Conservation (phyloP, 2,113 vertebrate genomes). For the Otus sunia region DNA sequence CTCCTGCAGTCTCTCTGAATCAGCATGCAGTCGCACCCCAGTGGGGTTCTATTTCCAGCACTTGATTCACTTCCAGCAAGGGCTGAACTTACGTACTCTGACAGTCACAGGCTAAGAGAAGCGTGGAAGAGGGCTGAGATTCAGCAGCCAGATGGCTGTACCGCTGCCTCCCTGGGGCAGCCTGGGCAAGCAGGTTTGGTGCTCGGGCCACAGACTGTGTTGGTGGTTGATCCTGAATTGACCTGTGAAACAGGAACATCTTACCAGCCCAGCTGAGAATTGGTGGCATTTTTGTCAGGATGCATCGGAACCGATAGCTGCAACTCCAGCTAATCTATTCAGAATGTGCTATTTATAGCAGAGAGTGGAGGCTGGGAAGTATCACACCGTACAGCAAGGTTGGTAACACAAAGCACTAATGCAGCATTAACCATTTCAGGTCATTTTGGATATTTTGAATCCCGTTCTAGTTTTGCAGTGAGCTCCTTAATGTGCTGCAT, state of each 20-base stretch:
- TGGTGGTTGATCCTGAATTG: background rate
- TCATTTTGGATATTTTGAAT: background rate
- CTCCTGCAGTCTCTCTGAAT: conserved; percentile 34
- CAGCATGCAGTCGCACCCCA: background rate
- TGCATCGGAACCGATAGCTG: background rate
- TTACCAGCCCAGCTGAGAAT: background rate
- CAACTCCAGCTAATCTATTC: background rate
- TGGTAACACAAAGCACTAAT: background rate
- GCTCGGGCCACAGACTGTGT: background rate
- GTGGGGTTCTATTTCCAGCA: background rate
- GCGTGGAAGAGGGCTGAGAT: background rate
- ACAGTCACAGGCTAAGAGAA: background rate
- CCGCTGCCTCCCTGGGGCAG: background rate
- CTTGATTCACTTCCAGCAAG: background rate
- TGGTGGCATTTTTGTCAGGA: background rate
- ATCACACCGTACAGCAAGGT: background rate
- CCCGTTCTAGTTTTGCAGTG: accelerated
- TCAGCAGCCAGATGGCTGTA: background rate
- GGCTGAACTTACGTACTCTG: background rate
- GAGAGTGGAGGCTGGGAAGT: background rate
- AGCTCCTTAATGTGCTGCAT: background rate
- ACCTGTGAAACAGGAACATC: background rate
- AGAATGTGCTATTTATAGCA: background rate
- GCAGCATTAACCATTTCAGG: background rate
- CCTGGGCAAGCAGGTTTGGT: background rate